Conservation (phyloP, 1,140 invertebrate genomes). For the Drosophila pseudoobscura region DNA sequence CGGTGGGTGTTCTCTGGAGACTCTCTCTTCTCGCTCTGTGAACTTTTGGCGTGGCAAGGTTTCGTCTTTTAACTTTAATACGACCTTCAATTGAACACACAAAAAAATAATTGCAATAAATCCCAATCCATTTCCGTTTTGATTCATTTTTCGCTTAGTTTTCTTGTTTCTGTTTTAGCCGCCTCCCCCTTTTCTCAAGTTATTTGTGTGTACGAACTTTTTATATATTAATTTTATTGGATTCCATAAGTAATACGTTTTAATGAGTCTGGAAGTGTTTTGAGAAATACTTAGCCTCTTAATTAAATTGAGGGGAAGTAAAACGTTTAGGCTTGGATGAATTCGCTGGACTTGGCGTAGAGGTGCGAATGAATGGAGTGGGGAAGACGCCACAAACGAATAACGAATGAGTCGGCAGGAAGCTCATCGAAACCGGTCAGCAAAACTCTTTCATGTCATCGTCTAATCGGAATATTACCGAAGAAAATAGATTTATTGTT, state of each 20-base stretch:
- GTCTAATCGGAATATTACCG: slow-evolving; percentile 6
- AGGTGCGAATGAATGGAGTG: neutral
- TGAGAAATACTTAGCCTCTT: slow-evolving; percentile 36
- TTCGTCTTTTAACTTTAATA: slow-evolving; percentile 38
- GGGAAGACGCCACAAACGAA: slow-evolving; percentile 34
- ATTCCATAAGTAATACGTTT: slow-evolving; percentile 29
- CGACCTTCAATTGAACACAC: slow-evolving; percentile 67
- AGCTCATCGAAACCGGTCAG: slow-evolving; percentile 21
- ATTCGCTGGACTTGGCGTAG: no score
- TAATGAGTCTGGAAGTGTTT: slow-evolving; percentile 46
- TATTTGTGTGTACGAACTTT: slow-evolving; percentile 6
- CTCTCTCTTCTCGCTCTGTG: slow-evolving; percentile 10
- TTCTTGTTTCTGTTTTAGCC: slow-evolving; percentile 22
- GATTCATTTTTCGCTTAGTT: slow-evolving; percentile 48
- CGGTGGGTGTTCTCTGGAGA: slow-evolving; percentile 3
- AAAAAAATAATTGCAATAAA: slow-evolving; percentile 54
- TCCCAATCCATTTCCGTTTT: slow-evolving; percentile 67
- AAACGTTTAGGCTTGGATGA: no score
- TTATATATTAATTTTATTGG: slow-evolving; percentile 26
- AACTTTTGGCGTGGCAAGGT: neutral
- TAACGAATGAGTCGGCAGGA: slow-evolving; percentile 44
- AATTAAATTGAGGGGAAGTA: slow-evolving; percentile 29
- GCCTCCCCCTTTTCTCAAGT: slow-evolving; percentile 22
- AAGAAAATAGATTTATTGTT: slow-evolving; percentile 20
- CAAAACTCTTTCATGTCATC: slow-evolving; percentile 9